Conservation (phyloP, 2,888 invertebrate genomes). For the Aproaerema taeniolella region DNA sequence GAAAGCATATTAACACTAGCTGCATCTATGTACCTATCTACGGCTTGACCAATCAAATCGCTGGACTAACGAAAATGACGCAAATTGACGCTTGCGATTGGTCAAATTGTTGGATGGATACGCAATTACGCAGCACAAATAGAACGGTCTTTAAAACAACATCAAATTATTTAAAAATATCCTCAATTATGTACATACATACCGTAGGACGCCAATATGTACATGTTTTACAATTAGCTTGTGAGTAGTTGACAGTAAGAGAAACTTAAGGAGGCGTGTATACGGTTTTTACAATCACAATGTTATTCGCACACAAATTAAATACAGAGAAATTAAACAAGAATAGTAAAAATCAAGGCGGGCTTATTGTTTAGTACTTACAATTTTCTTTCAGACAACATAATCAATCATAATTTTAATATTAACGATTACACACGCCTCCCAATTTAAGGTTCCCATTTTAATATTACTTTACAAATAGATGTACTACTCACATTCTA, state of each 20-base stretch:
- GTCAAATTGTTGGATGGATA: background rate
- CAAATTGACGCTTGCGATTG: background rate
- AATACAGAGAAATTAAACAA: no score
- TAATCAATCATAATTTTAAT: no score
- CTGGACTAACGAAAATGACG: no score
- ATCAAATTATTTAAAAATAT: conserved; percentile 39
- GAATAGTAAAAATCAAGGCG: no score
- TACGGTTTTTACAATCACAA: no score
- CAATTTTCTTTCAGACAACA: no score
- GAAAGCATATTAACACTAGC: conserved; percentile 25
- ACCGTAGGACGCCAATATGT: conserved; percentile 40
- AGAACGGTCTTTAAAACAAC: conserved; percentile 23
- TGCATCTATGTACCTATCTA: background rate
- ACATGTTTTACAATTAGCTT: conserved; percentile 31
- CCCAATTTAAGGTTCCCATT: no score
- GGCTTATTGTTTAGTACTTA: no score
- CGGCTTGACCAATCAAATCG: background rate
- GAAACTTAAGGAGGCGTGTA: no score
- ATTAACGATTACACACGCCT: no score
- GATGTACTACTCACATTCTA: conserved; percentile 22
- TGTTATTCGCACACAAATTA: no score
- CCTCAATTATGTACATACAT: conserved; percentile 46
- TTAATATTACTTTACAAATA: no score
- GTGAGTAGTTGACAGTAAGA: conserved; percentile 24
- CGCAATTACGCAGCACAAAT: background rate